phyloP scores from a whole-genome alignment of 1,140 invertebrate species.

The Gerris buenoi region DNA sequence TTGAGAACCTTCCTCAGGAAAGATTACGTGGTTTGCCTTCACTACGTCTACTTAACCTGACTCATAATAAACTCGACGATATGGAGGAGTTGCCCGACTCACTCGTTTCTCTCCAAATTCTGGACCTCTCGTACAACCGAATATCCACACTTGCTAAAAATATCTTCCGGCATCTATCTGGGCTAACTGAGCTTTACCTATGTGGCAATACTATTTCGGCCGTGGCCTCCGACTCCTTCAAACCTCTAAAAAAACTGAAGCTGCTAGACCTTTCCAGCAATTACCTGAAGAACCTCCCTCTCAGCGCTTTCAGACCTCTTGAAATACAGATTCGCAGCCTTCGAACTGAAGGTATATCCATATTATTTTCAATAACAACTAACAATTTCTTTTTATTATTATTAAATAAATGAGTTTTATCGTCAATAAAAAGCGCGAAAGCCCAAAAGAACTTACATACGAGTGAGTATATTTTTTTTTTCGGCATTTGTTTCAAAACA shows the following conservation, averaged over 20 bases:
- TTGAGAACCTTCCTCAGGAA: conserved; percentile 72
- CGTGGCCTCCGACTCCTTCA: conserved; percentile 62
- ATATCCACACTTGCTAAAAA: conserved; percentile 59
- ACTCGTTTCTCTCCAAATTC: conserved; percentile 53
- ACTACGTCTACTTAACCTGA: conserved; percentile 59
- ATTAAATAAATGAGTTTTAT: too few species aligned
- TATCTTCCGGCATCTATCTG: conserved; percentile 56
- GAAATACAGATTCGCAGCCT: conserved; percentile 66
- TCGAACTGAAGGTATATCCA: conserved; percentile 55
- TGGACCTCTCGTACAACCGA: conserved; percentile 73
- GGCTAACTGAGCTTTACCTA: conserved; percentile 57
- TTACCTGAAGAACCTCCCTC: conserved; percentile 61
- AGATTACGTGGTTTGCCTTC: conserved; percentile 59
- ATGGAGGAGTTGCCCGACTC: conserved; percentile 69
- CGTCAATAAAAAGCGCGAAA: too few species aligned
- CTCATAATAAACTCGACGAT: conserved; percentile 63
- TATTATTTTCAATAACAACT: too few species aligned
- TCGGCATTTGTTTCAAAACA: too few species aligned
- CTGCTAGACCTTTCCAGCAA: conserved; percentile 72
- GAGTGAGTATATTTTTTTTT: too few species aligned
- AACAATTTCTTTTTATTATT: too few species aligned
- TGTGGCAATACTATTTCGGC: conserved; percentile 67
- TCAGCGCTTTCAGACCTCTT: conserved; percentile 55
- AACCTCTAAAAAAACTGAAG: conserved; percentile 57
- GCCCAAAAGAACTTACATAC: too few species aligned